Evolutionary conservation across 1,140 invertebrate species (phyloP).

Genomic region (Aphidius ervi): DNA sequence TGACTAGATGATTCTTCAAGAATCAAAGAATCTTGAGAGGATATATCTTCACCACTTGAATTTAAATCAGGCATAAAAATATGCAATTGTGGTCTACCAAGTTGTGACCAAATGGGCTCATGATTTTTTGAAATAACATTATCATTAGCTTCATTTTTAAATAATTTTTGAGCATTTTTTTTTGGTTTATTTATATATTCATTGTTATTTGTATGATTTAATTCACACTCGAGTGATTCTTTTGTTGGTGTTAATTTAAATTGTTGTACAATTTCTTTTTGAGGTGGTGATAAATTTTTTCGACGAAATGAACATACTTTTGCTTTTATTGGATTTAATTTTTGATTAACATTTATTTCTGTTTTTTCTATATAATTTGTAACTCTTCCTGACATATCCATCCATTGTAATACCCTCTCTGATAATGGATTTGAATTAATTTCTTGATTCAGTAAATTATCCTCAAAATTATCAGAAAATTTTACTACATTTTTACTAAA

Average conservation of each 20-base stretch:
- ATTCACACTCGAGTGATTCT: constrained; percentile 7
- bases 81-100: constrained; percentile 55
- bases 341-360: background rate
- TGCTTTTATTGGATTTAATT: constrained; percentile 1
- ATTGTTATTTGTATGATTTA: constrained; percentile 4
- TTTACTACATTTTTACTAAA: background rate
- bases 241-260: constrained; percentile 25
- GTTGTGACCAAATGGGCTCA: constrained; percentile 21
- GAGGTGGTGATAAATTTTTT: constrained; percentile 8
- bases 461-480: constrained; percentile 8
- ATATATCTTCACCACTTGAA: constrained; percentile 29
- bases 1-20: constrained; percentile 19
- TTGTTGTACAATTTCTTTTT: constrained; percentile 24
- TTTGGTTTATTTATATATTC: background rate
- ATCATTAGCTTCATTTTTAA: constrained; percentile 5
- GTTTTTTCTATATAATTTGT: constrained; percentile 35
- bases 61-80: constrained; percentile 63
- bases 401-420: constrained; percentile 53
- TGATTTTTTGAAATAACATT: constrained; percentile 6
- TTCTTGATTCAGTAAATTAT: constrained; percentile 17
- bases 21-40: constrained; percentile 37
- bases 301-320: constrained; percentile 7
- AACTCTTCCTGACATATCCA: constrained; percentile 47
- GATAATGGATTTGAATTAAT: constrained; percentile 40
- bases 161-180: background rate